Evolutionary conservation across 1,140 invertebrate genomes (phyloP).

Genomic region (Augochlora pura): DNA sequence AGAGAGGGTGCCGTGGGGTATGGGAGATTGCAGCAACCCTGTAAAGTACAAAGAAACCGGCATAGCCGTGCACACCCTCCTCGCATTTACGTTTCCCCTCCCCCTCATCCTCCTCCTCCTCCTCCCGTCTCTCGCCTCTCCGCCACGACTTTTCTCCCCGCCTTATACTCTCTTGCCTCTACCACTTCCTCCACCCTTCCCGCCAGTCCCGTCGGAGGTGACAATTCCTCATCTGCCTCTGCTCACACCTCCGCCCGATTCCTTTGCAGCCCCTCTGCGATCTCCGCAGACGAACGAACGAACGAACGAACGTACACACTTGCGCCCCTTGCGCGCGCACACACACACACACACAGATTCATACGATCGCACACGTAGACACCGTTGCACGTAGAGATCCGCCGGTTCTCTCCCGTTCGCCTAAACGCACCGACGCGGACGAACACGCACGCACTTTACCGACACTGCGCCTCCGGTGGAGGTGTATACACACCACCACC

Average conservation of each 20-base stretch:
- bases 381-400: not conserved
- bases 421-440: constrained; percentile 30
- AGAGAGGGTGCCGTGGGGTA: constrained; percentile 55
- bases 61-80: constrained; percentile 49
- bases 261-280: constrained; percentile 58
- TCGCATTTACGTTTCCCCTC: constrained; percentile 35
- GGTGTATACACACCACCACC: too few relatives aligned
- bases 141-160: not conserved
- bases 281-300: constrained; percentile 36
- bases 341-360: not conserved
- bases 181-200: constrained; percentile 45
- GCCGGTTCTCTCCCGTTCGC: constrained; percentile 20
- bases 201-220: constrained; percentile 65
- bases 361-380: not conserved
- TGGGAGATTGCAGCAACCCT: constrained; percentile 63
- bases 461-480: not conserved
- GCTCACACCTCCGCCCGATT: constrained; percentile 68
- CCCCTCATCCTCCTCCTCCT: too few relatives aligned
- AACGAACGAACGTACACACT: too few relatives aligned
- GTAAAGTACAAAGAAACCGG: constrained; percentile 67
- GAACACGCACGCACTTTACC: constrained; percentile 3
- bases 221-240: constrained; percentile 75
- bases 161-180: constrained; percentile 25
- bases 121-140: too few relatives aligned
- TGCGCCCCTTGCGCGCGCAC: too few relatives aligned